Evolutionary conservation across 2,888 invertebrate species (phyloP).

Genomic region (Spisula solida): DNA sequence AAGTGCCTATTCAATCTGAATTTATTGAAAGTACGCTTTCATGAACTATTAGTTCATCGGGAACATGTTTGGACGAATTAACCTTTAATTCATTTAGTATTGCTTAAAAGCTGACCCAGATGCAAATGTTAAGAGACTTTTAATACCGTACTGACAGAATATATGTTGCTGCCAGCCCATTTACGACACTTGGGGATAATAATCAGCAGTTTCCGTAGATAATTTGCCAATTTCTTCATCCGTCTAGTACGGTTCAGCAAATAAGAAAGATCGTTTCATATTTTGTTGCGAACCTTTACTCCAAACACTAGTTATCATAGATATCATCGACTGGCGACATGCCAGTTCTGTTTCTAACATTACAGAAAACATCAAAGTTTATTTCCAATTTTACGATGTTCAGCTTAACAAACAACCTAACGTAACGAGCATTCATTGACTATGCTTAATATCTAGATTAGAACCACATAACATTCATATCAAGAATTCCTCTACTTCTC

Average conservation of each 20-base stretch:
- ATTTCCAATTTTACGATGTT: neutral
- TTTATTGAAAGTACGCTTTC: too few species aligned
- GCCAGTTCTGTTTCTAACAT: constrained; percentile 15
- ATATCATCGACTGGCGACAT: constrained; percentile 4
- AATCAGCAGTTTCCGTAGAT: constrained; percentile 52
- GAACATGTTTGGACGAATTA: too few species aligned
- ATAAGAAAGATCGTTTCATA: constrained; percentile 32
- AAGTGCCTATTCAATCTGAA: too few species aligned
- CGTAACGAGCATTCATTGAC: constrained; percentile 6
- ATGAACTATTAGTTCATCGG: too few species aligned
- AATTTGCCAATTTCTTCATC: constrained; percentile 45
- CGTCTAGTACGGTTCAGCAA: constrained; percentile 39
- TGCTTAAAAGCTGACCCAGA: neutral
- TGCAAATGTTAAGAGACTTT: neutral
- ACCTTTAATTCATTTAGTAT: too few species aligned
- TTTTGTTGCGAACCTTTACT: constrained; percentile 23
- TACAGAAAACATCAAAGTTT: constrained; percentile 3
- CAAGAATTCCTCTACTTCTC: neutral
- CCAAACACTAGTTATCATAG: neutral
- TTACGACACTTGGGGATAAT: constrained; percentile 28
- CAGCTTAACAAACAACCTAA: neutral
- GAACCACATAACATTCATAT: neutral
- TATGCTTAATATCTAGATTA: neutral
- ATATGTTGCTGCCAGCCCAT: constrained; percentile 16
- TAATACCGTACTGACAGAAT: constrained; percentile 10